These are phyloP conservation scores for Minunthozetes semirufus DNA, from an alignment of 2,888 invertebrate genomes.

Conservation along the genomic window DNA sequence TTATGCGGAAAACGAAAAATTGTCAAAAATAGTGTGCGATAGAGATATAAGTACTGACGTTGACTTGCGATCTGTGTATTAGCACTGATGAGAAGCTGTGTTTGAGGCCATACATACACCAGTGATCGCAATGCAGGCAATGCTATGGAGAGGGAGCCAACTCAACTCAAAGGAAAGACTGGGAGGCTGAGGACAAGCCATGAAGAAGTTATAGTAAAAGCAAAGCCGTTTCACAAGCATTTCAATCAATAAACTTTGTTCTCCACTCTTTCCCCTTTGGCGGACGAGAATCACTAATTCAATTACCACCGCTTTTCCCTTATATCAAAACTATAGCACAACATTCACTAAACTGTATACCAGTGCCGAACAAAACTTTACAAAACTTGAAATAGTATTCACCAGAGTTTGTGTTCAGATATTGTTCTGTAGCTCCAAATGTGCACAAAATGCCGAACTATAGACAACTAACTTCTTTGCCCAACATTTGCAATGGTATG, in stretches of 20 bases:
- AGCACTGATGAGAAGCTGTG: constrained; percentile 19
- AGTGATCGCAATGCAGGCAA: neutral
- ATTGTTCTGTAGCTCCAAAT: constrained; percentile 14
- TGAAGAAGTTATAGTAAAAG: constrained; percentile 1
- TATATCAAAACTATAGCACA: constrained; percentile 14
- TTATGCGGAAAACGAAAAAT: neutral
- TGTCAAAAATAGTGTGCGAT: neutral
- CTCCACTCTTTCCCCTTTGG: constrained; percentile 24
- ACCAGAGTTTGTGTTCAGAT: neutral
- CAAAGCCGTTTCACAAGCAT: constrained; percentile 4
- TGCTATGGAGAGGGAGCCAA: neutral
- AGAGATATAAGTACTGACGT: neutral
- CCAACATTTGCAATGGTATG: neutral
- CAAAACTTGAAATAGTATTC: neutral
- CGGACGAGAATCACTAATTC: constrained; percentile 24
- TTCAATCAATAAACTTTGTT: constrained; percentile 24
- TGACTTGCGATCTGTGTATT: neutral
- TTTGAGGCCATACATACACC: constrained; percentile 15
- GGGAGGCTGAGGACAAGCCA: constrained; percentile 4
- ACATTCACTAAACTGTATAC: neutral
- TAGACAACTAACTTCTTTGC: constrained; percentile 3
- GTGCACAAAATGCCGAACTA: constrained; percentile 1
- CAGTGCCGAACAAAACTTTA: neutral
- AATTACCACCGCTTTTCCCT: constrained; percentile 28
- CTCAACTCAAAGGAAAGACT: neutral